Percentiles rank a stretch among this genome's conserved stretches.
phyloP scores from a whole-genome alignment of 1,140 invertebrate species.

The Trichonephila inaurata region DNA sequence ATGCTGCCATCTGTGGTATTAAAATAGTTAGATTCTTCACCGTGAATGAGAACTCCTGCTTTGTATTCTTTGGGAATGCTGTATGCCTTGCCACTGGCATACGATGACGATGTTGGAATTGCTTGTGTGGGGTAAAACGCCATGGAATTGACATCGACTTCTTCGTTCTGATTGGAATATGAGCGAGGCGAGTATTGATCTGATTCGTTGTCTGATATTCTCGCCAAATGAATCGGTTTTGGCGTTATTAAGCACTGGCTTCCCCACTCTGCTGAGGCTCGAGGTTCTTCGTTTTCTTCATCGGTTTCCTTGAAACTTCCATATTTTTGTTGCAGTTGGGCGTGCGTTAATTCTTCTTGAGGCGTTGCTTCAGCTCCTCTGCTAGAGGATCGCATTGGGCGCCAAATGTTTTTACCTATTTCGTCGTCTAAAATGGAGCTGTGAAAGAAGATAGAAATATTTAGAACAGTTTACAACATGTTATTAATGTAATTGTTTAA shows the following conservation, averaged over 20 bases:
- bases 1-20: slow-evolving; percentile 59
- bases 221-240: slow-evolving; percentile 48
- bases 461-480: neutral
- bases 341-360: slow-evolving; percentile 10
- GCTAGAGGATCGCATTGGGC: neutral
- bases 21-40: neutral
- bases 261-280: slow-evolving; percentile 45
- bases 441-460: neutral
- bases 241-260: slow-evolving; percentile 70
- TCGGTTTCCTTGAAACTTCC: slow-evolving; percentile 67
- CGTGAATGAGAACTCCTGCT: neutral
- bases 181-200: slow-evolving; percentile 5
- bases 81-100: neutral
- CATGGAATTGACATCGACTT: neutral
- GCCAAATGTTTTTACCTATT: slow-evolving; percentile 39
- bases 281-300: slow-evolving; percentile 67
- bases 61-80: neutral
- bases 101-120: neutral
- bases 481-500: too few relatives aligned
- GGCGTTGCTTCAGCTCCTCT: neutral
- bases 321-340: slow-evolving; percentile 60
- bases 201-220: slow-evolving; percentile 42
- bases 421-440: slow-evolving; percentile 71
- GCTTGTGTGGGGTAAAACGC: neutral
- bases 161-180: neutral